These are phyloP conservation scores for Ichneumon xanthorius DNA, from an alignment of 2,888 invertebrate species.

Conservation along the genomic window DNA sequence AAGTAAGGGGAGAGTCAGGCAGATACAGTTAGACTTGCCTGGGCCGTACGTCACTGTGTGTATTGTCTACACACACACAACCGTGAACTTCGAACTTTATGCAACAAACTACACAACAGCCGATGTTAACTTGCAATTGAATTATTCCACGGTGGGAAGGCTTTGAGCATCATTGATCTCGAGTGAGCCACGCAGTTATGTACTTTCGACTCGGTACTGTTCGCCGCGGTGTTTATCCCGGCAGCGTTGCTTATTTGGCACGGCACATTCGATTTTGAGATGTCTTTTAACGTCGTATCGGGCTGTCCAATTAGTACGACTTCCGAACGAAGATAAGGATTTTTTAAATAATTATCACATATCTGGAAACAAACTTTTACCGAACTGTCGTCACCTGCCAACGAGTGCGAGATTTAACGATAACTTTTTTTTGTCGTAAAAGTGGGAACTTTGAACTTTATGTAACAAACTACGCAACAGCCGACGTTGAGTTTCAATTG, in stretches of 20 bases:
- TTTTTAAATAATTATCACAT: not conserved
- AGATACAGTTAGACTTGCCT: conserved; percentile 25
- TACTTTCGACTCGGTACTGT: conserved; percentile 31
- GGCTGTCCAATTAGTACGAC: not conserved
- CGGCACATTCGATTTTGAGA: not conserved
- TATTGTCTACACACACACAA: conserved; percentile 15
- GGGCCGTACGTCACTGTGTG: conserved; percentile 14
- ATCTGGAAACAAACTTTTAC: not conserved
- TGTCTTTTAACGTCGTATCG: not conserved
- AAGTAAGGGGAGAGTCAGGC: conserved; percentile 6
- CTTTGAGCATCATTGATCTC: conserved; percentile 42
- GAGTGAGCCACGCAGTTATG: conserved; percentile 14
- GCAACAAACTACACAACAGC: conserved; percentile 38
- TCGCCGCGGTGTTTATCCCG: conserved; percentile 6
- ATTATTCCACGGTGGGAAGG: conserved; percentile 47
- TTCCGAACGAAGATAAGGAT: not conserved
- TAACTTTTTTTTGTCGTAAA: not conserved
- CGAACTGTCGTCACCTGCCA: not conserved
- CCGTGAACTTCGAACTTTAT: conserved; percentile 41
- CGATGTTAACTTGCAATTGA: conserved; percentile 53
- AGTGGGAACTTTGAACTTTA: conserved; percentile 29
- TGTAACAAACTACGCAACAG: conserved; percentile 37
- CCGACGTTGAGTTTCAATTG: conserved; percentile 47
- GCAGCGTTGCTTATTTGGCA: not conserved
- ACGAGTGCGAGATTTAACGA: not conserved